Evolutionary conservation across 2,888 invertebrate species (phyloP), one percentile per base, ranked within the genome.

Genomic region (Acleris holmiana): DNA sequence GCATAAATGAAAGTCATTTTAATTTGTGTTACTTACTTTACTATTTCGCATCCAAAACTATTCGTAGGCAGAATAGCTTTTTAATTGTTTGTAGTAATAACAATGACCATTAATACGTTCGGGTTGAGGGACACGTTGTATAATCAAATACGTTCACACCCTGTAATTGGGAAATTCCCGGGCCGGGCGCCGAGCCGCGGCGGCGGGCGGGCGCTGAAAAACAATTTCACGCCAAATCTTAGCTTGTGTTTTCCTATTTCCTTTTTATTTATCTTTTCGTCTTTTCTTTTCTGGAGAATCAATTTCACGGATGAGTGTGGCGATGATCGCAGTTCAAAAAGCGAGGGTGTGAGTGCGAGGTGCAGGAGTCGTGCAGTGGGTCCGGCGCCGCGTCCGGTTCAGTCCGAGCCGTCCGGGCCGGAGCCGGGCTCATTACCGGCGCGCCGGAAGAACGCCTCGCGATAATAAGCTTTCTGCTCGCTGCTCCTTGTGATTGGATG

Each of bases 141-240:
- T 87, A 84, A 88, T 89, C 81, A 89, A 87, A 89, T 86, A 89
- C 88, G 88, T 89, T 90, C 86, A 84, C 88, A 89, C 83, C 78
- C 84, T 80, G 91, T 92, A 92, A 92, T 91, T 91, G 91, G 85
- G 85, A 92, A 92, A 92, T 92, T 91, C 91, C 85, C 87, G 85
- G 82, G 83, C 78, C 81, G 86, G 84, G 85, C 76, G 77, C 65
- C 65, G 70, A 64, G 76, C 78, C 80, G 77, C 82, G 81, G 75
- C 76, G 82, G 81, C 79, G 83, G 84, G 85, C 80, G 88, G 87
- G 84, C 79, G 89, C 85, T 88, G 87, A 91, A 92, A 91, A 91
- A 92, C 92, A 92, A 92, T 92, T 92, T 92, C 91, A 92, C 92
- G 92, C 92, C 92, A 92, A 92, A 92, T 92, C 92, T 92, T 91